These are phyloP conservation scores for Notoglanidium macrostoma DNA, from an alignment of 2,797 vertebrate genomes.

Conservation along the genomic window DNA sequence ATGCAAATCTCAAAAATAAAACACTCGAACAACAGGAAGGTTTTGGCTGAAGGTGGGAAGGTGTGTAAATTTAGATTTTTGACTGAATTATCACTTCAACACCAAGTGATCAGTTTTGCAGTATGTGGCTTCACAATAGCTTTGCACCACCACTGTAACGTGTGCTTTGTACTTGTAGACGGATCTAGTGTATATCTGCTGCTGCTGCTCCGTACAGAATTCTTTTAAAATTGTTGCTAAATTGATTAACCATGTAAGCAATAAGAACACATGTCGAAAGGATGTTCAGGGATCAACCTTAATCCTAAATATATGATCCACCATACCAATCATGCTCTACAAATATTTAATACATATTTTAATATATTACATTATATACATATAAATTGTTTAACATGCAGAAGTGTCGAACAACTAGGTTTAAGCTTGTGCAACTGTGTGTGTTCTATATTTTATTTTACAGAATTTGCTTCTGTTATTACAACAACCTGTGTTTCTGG, in stretches of 20 bases:
- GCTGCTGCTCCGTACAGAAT: background rate
- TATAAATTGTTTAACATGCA: background rate
- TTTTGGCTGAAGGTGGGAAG: background rate
- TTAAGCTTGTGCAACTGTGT: background rate
- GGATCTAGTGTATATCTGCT: background rate
- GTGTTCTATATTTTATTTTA: background rate
- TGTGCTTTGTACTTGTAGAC: background rate
- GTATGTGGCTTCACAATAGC: background rate
- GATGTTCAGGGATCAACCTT: background rate
- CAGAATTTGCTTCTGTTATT: background rate
- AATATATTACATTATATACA: background rate
- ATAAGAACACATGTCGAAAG: background rate
- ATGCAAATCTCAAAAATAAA: background rate
- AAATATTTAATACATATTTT: conserved; percentile 7
- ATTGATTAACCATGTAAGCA: background rate
- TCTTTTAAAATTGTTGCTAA: background rate
- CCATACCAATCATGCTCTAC: background rate
- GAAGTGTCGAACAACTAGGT: background rate
- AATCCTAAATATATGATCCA: background rate
- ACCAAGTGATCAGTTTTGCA: background rate
- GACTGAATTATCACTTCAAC: background rate
- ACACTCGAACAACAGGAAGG: too few species aligned
- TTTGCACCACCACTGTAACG: background rate
- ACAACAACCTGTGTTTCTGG: background rate
- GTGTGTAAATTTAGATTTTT: background rate